Evolutionary conservation across 1,140 invertebrate species (phyloP).

Genomic region (Drosophila prosaltans): DNA sequence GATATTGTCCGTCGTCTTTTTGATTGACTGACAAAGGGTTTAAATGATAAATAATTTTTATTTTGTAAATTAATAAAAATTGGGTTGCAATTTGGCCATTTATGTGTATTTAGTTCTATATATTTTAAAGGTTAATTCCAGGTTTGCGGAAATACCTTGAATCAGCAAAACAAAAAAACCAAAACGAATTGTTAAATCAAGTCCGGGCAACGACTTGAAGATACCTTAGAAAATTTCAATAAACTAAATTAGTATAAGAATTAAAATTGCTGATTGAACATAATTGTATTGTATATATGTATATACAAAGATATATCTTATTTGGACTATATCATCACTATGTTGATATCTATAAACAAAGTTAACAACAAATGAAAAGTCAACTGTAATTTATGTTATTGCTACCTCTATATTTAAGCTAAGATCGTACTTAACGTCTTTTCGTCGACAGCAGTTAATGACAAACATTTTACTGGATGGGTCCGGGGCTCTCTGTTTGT

Average conservation of each 20-base stretch:
- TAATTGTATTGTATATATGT: no score
- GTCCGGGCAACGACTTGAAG: neutral
- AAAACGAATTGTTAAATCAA: neutral
- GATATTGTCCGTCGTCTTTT: slow-evolving; percentile 11
- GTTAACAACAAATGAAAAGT: no score
- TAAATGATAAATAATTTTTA: neutral
- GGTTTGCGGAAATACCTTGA: slow-evolving; percentile 56
- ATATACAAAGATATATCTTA: no score
- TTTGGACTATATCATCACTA: no score
- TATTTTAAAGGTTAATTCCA: slow-evolving; percentile 10
- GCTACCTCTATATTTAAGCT: slow-evolving; percentile 32
- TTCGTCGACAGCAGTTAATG: slow-evolving; percentile 40
- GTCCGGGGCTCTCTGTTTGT: neutral
- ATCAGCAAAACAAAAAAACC: neutral
- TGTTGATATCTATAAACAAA: no score
- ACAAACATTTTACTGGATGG: slow-evolving; percentile 38
- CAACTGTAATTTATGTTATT: slow-evolving; percentile 41
- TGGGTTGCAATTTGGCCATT: neutral
- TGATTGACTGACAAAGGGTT: slow-evolving; percentile 9
- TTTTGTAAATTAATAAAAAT: neutral
- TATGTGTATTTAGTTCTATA: neutral
- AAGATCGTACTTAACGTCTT: slow-evolving; percentile 31
- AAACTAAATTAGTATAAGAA: no score
- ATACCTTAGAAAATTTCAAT: neutral
- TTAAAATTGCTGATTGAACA: no score